Evolutionary conservation across 2,113 vertebrate species (phyloP), one percentile per base, ranked within the genome.

Genomic region (Pycnonotus jocosus): DNA sequence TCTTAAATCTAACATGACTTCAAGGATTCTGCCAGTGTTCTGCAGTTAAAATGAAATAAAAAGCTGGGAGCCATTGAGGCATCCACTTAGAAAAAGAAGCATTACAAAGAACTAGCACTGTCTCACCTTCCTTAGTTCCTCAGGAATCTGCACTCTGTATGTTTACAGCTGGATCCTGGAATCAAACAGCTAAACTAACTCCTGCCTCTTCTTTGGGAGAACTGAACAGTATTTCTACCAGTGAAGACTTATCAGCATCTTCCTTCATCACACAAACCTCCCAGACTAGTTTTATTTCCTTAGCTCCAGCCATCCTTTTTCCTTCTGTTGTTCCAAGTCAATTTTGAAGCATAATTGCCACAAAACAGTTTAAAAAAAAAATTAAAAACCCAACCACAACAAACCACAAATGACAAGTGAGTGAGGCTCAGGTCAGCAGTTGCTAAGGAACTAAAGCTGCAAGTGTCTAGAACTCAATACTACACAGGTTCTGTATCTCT

Each of bases 121-220:
- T 3, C 12, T 45, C 45, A 14, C 47, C 15, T 53, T 54, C 56
- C 37, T 56, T 31, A 42, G 45, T 45, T 72, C 64, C 38, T 40
- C 60, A 28, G 57, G 57, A 89, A 27, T 38, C 31, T 62, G 21
- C 37, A 48, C 0, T 0, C 12, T 1, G 1, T 6, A 2, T 12
- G 18, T 21, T 62, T 47, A 13, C 37, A 51, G 15, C 60, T 40
- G 33, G 58, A 56, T 27, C 27, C 6, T 3, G 3, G 9, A 38
- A 28, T 30, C 30, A 8, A 18, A 23, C 15, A 24, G 62, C 47
- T 48, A 4, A 81, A 31, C 27, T 21, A 37, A 33, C 37, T 53
- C 40, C 47, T 14, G 4, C 12, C 33, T 51, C 13, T 27, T 60
- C 58, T 69, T 7, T n/a, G 37, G 1, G 23, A 70, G 45, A 73